A percentile compares a stretch with the other conserved stretches of the same genome.
phyloP scores from a whole-genome alignment of 2,113 vertebrate genomes.

The Nothoprocta pentlandii region DNA sequence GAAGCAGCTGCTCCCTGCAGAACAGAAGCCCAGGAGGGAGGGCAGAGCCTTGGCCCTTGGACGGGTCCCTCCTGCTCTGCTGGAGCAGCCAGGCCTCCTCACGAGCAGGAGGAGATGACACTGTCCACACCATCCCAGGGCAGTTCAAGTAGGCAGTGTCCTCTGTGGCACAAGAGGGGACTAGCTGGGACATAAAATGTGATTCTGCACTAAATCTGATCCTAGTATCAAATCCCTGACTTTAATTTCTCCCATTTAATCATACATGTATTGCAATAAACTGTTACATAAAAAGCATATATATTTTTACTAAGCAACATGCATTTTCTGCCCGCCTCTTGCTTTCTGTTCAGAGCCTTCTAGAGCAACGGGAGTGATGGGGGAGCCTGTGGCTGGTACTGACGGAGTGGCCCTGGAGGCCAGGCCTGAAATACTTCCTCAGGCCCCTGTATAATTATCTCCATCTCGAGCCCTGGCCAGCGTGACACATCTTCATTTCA shows the following conservation, averaged over 20 bases:
- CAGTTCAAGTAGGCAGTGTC: background rate
- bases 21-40: background rate
- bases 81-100: background rate
- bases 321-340: background rate
- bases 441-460: slow-evolving; percentile 71
- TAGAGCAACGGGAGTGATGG: background rate
- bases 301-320: background rate
- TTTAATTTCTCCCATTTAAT: background rate
- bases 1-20: background rate
- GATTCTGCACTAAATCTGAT: background rate
- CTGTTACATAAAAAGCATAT: background rate
- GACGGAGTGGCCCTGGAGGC: background rate
- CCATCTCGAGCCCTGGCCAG: slow-evolving; percentile 59
- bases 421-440: background rate
- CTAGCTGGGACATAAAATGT: background rate
- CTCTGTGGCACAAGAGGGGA: background rate
- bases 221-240: background rate
- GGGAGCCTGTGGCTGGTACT: background rate
- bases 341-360: background rate
- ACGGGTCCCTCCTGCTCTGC: background rate
- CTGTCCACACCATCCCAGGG: background rate
- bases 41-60: background rate
- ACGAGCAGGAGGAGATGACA: background rate
- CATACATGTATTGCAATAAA: background rate
- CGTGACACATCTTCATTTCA: slow-evolving; percentile 73